Conservation (phyloP, 1,140 invertebrate genomes). For the Drosophila saltans region DNA sequence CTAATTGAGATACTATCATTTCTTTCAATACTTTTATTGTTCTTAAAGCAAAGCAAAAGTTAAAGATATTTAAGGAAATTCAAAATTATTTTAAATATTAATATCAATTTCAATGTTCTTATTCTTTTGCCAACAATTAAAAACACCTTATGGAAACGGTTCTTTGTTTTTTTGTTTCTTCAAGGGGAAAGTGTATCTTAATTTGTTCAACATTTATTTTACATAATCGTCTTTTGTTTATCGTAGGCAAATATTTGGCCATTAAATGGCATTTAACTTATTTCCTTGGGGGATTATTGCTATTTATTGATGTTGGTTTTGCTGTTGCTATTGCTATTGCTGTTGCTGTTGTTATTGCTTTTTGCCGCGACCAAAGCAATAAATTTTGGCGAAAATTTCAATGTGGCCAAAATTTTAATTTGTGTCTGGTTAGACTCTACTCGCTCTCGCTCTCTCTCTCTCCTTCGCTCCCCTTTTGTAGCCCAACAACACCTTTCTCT, state of each 20-base stretch:
- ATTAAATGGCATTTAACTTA: constrained; percentile 70
- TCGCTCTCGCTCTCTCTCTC: too few species aligned
- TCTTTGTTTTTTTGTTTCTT: neutral
- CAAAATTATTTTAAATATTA: too few species aligned
- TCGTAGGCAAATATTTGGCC: constrained; percentile 58
- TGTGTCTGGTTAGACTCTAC: constrained; percentile 45
- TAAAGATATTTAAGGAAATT: too few species aligned
- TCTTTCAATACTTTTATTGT: too few species aligned
- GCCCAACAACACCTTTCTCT: constrained; percentile 53
- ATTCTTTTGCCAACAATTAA: neutral
- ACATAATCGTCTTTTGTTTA: constrained; percentile 21
- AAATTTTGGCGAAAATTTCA: constrained; percentile 79
- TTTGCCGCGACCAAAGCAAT: constrained; percentile 62
- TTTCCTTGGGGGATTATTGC: constrained; percentile 48
- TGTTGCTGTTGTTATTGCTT: constrained; percentile 46
- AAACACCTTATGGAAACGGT: constrained; percentile 11
- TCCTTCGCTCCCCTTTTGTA: constrained; percentile 5
- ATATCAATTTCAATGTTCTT: too few species aligned
- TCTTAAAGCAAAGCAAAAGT: too few species aligned
- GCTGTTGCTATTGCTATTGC: constrained; percentile 33
- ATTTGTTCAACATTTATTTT: constrained; percentile 5
- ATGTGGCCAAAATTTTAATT: constrained; percentile 75
- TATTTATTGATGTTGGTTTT: constrained; percentile 32
- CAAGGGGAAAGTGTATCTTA: neutral
- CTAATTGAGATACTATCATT: too few species aligned